Evolutionary conservation across 2,888 invertebrate genomes (phyloP), one percentile per base, ranked within the genome.

Genomic region (Caenorhabditis macrosperma): DNA sequence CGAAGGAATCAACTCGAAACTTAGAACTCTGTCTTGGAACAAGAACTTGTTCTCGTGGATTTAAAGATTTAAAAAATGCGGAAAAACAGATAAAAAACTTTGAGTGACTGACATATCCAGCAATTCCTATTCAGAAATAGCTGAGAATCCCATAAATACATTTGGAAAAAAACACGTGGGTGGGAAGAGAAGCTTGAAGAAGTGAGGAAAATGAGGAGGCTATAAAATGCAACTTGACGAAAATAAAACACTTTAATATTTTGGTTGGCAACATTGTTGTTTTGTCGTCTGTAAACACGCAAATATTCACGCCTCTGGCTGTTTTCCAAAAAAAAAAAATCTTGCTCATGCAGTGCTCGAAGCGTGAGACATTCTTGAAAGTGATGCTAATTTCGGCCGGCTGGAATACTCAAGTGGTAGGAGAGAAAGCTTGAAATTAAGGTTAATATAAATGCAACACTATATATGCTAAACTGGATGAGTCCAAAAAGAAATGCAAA

Each of bases 291-390:
- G 41, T 44, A 57, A 68, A 57, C 33, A 48, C 28, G 26, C 48
- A 44, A 67, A 60, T 69, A 60, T 71, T 71, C 54, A 30, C 52
- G 69, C 52, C 69, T 26, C 30, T 61, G 69, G 52, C 50, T 60
- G 59, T 59, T 59, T 69, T 69, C 57, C 48, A 17, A 10, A 4
- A 33, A 24, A 59, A 46, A 20, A 55, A 52, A 46, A 33, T 48
- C 20, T 48, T 7, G 60, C 50, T 60, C n/a, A n/a, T 50, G 60
- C 28, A 2, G 17, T 17, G 35, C 35, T n/a, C 2, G n/a, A n/a
- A n/a, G n/a, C n/a, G n/a, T n/a, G n/a, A n/a, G 20, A 17, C 17
- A 24, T 50, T 50, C 35, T 2, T 5, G 26, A 55, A 55, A 55
- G 33, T 55, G 55, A 35, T 55, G 55, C 33, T 35, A 55, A 55